These are phyloP conservation scores for Fulica atra DNA, from an alignment of 2,113 vertebrate genomes.

Conservation along the genomic window DNA sequence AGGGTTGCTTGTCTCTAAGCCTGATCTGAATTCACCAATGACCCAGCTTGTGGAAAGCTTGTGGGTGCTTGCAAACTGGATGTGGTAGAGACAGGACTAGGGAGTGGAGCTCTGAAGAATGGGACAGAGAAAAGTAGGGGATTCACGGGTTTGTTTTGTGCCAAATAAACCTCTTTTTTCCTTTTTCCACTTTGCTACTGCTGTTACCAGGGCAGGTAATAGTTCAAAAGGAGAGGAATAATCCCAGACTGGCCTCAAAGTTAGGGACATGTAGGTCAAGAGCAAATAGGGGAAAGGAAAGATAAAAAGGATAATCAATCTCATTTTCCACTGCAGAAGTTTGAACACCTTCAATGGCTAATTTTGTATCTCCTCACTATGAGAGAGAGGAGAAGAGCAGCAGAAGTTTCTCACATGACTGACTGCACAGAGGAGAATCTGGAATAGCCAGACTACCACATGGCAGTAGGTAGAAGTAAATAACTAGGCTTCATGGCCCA, in stretches of 20 bases:
- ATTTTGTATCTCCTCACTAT: neutral
- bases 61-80: neutral
- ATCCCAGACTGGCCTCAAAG: neutral
- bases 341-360: neutral
- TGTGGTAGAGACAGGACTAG: neutral
- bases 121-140: neutral
- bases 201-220: neutral
- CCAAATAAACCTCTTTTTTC: neutral
- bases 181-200: neutral
- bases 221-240: neutral
- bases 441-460: neutral
- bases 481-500: neutral
- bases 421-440: neutral
- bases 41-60: rapidly evolving
- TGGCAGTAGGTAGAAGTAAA: neutral
- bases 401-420: neutral
- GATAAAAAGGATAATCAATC: neutral
- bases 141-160: neutral
- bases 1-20: neutral
- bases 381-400: neutral
- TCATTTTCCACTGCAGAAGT: neutral
- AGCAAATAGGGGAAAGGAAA: neutral
- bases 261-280: neutral
- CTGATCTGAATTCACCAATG: neutral
- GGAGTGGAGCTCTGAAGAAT: neutral